phyloP scores from a whole-genome alignment of 2,888 invertebrate species.

The Clistopyga incitator region DNA sequence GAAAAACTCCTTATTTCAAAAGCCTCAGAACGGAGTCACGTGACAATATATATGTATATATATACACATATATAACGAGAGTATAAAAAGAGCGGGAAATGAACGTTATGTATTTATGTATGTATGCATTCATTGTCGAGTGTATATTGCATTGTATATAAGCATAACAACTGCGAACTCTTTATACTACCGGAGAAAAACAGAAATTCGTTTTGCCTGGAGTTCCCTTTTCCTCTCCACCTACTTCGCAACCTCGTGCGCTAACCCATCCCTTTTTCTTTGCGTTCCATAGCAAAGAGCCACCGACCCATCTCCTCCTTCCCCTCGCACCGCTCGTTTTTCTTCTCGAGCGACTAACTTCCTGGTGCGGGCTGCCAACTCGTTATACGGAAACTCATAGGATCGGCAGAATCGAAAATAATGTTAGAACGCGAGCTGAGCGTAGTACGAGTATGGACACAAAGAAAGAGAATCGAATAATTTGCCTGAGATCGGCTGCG shows the following conservation, averaged over 20 bases:
- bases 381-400: conserved; percentile 67
- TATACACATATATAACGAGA: neutral
- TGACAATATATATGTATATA: conserved; percentile 7
- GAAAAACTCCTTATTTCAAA: conserved; percentile 72
- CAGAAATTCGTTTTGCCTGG: conserved; percentile 67
- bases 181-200: conserved; percentile 64
- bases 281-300: conserved; percentile 38
- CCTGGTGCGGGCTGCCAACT: conserved; percentile 67
- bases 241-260: conserved; percentile 40
- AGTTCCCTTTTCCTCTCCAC: conserved; percentile 24
- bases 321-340: conserved; percentile 62
- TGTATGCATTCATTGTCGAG: conserved; percentile 64
- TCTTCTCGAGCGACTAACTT: conserved; percentile 66
- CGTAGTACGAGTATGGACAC: conserved; percentile 28
- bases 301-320: neutral
- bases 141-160: conserved; percentile 65
- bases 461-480: conserved; percentile 52
- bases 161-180: conserved; percentile 66
- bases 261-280: conserved; percentile 58
- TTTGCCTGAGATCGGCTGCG: conserved; percentile 23
- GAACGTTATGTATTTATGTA: conserved; percentile 66
- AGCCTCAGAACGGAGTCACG: neutral
- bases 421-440: conserved; percentile 60
- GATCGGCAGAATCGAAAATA: conserved; percentile 68
- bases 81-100: conserved; percentile 25